Base-by-base conservation (phyloP, 2,113 vertebrate species). In the Siniperca knerii region DNA sequence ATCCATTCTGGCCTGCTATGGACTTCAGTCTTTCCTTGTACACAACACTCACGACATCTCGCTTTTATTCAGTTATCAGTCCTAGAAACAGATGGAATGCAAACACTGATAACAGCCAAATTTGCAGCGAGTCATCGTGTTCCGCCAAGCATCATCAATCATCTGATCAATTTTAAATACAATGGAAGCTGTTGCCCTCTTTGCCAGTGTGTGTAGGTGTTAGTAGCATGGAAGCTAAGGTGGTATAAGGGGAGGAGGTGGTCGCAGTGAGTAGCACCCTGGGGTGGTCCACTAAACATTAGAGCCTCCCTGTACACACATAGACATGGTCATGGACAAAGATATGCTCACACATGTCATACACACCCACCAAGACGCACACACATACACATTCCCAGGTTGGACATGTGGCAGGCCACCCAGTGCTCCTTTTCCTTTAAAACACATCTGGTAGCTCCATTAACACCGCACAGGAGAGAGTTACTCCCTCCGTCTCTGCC, bases 361-460 rank as follows among this genome's bases (percentile, higher is more conserved):
- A 54, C 74, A 81, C 66, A 54, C 20, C 16, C 9, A 46, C 37
- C 11, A 4, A 65, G 35, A 65, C 42, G 58, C 23, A 50, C 67
- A 75, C 72, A 60, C 58, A 55, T 54, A 64, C 18, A 58, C 68
- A 83, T 58, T 65, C 73, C 70, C 80, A 82, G 25, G 23, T 37
- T 65, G 67, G 79, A 84, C 79, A 83, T 90, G 85, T 85, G 78
- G 84, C 62, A 52, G 89, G 86, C 87, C 90, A 90, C 91, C 92
- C 90, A 90, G 71, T 44, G 79, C 54, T 82, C 48, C 65, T 50
- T 73, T 61, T 72, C 67, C 82, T 77, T 87, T 86, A 83, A 87
- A 91, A 77, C 82, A 91, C 91, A 93, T 94, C 90, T 93, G 90
- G 89, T 73, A 48, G 76, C 40, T 86, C 82, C 81, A 90, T 92